phyloP scores from a whole-genome alignment of 2,113 vertebrate species.

The Bufo gargarizans region DNA sequence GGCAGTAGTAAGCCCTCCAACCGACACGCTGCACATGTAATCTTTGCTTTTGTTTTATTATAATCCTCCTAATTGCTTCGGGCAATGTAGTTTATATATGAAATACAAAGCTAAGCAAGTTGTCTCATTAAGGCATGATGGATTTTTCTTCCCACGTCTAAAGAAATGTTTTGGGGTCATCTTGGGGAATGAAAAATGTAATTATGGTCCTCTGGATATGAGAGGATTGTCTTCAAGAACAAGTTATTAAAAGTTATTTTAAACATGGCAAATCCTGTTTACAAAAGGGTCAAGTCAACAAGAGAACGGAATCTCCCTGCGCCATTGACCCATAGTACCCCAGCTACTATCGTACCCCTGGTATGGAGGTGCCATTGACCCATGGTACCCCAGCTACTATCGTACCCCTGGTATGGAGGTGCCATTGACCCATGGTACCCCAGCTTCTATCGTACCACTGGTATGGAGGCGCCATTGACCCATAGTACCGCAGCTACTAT shows the following conservation, averaged over 20 bases:
- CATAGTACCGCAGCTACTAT: too few species aligned
- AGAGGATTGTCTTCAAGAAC: background rate
- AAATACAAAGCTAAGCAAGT: background rate
- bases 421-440: too few species aligned
- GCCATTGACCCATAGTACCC: background rate
- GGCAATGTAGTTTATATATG: slow-evolving; percentile 3
- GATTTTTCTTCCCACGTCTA: background rate
- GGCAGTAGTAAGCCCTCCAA: background rate
- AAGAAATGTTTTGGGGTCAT: background rate
- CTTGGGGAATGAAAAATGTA: slow-evolving; percentile 16
- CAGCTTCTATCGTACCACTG: too few species aligned
- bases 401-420: too few species aligned
- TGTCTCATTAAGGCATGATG: slow-evolving; percentile 17
- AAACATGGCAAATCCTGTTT: background rate
- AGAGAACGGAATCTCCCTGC: background rate
- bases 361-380: background rate
- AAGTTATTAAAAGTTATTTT: background rate
- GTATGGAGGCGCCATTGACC: too few species aligned
- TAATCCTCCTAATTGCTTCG: slow-evolving; percentile 6
- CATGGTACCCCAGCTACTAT: too few species aligned
- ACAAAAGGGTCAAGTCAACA: background rate
- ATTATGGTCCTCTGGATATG: background rate
- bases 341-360: background rate
- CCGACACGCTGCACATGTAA: background rate
- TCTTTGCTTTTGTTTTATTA: slow-evolving; percentile 20